Evolutionary conservation across 2,888 invertebrate species (phyloP), one percentile per base, ranked within the genome.

Genomic region (Hyalella azteca): DNA sequence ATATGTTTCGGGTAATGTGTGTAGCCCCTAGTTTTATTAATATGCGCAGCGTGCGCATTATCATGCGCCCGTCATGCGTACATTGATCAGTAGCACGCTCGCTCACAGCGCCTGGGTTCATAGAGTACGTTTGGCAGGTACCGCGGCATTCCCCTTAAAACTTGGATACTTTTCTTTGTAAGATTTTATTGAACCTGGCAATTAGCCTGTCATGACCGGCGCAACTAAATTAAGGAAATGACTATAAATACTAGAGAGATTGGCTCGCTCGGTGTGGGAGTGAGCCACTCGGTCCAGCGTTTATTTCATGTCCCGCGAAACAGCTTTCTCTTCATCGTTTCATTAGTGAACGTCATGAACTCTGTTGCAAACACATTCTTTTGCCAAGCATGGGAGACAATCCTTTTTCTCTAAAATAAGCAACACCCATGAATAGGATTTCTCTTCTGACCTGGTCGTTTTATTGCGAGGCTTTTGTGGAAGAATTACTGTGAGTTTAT

Each of bases 231-330:
- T 66, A 29, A 32, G 15, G n/a, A 36, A 66, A 66, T 66, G 66
- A 66, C 66, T 66, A 66, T 66, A 66, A 66, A 66, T 66, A 66
- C 66, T 19, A 39, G 66, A 66, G 66, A 66, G 66, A 66, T 66
- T 29, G 66, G 36, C 66, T 36, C 36, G 66, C 36, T 66, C 36
- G 66, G n/a, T 66, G 66, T 32, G 66, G 36, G 66, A 66, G 66
- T 36, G 66, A 32, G 66, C 19, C 66, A 54, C 54, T 29, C n/a
- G n/a, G n/a, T n/a, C 66, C 36, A 13, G 9, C 36, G 66, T 36
- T 36, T 66, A 29, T 66, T 66, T 66, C 66, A 66, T 19, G 36
- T 66, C 32, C 29, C 36, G 3, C 19, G 66, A 66, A 66, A 66
- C 66, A 36, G 36, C 66, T 66, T 66, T 66, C 66, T 66, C 66